phyloP scores from a whole-genome alignment of 2,888 invertebrate species.

The Zhuqinia jingwanae region DNA sequence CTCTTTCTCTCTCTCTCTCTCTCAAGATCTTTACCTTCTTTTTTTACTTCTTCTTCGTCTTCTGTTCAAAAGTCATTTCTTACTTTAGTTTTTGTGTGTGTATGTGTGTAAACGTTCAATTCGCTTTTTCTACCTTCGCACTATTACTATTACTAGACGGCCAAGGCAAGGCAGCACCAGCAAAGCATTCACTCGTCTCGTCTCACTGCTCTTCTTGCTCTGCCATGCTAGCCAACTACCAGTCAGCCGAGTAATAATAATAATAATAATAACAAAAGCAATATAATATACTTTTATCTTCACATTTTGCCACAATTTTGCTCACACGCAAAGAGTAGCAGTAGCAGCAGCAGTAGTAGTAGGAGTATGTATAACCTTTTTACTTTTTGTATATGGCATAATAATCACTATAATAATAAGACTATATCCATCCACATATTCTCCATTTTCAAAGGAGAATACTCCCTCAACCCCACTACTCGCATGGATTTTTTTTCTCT shows the following conservation, averaged over 20 bases:
- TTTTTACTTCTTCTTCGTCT: background rate
- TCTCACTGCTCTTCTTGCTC: background rate
- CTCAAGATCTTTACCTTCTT: constrained; percentile 64
- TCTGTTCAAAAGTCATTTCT: constrained; percentile 37
- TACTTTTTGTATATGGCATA: background rate
- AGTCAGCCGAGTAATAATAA: no score
- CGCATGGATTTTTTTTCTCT: constrained; percentile 11
- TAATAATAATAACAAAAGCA: constrained; percentile 9
- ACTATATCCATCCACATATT: background rate
- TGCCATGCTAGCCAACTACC: background rate
- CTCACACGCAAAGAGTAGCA: background rate
- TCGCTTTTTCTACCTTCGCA: no score
- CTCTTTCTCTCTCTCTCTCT: constrained; percentile 5
- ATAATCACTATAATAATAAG: constrained; percentile 13
- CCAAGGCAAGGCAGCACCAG: background rate
- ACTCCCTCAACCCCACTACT: background rate
- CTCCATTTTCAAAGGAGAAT: background rate
- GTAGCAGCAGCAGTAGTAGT: no score
- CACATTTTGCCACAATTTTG: constrained; percentile 16
- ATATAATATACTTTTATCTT: constrained; percentile 17
- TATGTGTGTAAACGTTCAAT: no score
- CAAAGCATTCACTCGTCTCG: constrained; percentile 6
- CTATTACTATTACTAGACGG: background rate
- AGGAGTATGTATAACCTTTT: background rate
- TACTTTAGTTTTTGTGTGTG: constrained; percentile 10